Evolutionary conservation across 2,888 invertebrate genomes (phyloP).

Genomic region (Campopleginae sp.): DNA sequence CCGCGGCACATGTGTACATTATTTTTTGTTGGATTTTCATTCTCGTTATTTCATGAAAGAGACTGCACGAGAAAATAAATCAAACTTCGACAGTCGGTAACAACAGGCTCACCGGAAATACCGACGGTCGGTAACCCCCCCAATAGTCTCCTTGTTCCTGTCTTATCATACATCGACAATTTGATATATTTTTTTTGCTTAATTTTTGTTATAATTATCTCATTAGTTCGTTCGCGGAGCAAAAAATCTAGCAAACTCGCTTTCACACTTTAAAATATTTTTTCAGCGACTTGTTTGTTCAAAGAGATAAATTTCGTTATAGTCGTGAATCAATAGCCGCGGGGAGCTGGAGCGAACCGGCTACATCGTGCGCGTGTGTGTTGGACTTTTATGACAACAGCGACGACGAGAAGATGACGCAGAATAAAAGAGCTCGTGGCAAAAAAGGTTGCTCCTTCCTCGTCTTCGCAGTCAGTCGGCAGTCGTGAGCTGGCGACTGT

Average conservation of each 20-base stretch:
- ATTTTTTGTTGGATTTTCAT: neutral
- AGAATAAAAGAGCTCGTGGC: constrained; percentile 11
- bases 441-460: neutral
- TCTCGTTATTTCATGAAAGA: neutral
- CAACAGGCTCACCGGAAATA: neutral
- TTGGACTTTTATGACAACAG: neutral
- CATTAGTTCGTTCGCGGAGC: neutral
- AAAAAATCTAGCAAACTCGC: neutral
- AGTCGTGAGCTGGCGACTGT: constrained; percentile 55
- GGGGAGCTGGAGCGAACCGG: neutral
- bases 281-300: neutral
- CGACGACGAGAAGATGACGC: constrained; percentile 1
- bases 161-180: neutral
- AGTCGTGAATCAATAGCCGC: neutral
- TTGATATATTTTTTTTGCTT: neutral
- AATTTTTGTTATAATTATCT: neutral
- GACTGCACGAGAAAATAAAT: neutral
- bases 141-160: neutral
- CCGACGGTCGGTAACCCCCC: neutral
- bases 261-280: neutral
- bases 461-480: constrained; percentile 42
- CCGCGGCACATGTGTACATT: neutral
- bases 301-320: neutral
- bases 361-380: neutral
- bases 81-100: neutral